Evolutionary conservation across 2,888 invertebrate genomes (phyloP), one percentile per base, ranked within the genome.

Genomic region (Timandra comae): DNA sequence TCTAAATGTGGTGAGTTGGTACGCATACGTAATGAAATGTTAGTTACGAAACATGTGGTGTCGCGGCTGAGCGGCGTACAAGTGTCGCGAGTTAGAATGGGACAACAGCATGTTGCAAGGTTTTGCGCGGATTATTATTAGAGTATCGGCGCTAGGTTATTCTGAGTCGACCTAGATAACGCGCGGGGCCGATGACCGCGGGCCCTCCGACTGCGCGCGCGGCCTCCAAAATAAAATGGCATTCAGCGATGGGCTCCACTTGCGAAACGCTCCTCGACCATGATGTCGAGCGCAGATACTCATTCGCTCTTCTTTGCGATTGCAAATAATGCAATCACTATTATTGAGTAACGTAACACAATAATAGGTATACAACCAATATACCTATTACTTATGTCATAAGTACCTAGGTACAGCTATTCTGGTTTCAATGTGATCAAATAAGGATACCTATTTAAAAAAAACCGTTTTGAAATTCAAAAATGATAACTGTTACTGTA

Each of bases 141-240:
- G 80, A 81, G 79, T 82, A 84, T 84, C 75, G 81, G 82, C 79
- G 80, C 82, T 85, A 84, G 84, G 84, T 84, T 84, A 84, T 84
- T 84, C 82, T 75, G 75, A 84, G 77, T 68, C 80, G 82, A 84
- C 85, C 85, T 82, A 85, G 85, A 84, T 85, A 79, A 60, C 73
- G 64, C 67, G 50, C 54, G 82, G 84, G 84, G 84, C 81, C 84
- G 82, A 68, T 85, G 84, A 84, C 84, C 84, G 82, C 80, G 75
- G 74, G 82, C 81, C 84, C 82, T 82, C 78, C 62, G 74, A 62
- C 68, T 64, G 73, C 68, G 80, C 75, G 67, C 70, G 69, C 78
- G 84, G 84, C 82, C 84, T 81, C 82, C 77, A 82, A 82, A 85
- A 79, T 79, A 78, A 79, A 81, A 82, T 80, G 80, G 82, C 82